A percentile compares a stretch with the other conserved stretches of the same genome.
Conservation (phyloP, 2,888 invertebrate genomes). For the Drosophila anomalipes region DNA sequence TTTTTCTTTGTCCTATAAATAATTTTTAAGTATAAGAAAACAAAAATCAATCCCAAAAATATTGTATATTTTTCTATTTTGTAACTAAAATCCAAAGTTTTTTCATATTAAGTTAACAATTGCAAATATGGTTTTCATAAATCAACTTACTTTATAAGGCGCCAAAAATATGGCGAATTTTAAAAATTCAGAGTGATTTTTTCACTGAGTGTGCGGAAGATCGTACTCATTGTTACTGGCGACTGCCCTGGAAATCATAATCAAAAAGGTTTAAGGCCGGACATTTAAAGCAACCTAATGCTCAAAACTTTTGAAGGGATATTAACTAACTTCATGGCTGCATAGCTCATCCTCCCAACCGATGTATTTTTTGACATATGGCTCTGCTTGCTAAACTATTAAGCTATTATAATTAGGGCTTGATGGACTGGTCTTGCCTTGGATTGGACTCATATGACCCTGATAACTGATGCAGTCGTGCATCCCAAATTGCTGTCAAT, state of each 20-base stretch:
- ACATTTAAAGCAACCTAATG: background rate
- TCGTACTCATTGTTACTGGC: background rate
- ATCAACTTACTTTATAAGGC: background rate
- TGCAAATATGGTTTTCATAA: background rate
- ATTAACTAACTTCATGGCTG: background rate
- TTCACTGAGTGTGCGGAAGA: background rate
- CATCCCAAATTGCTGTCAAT: slow-evolving; percentile 74
- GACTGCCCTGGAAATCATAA: background rate
- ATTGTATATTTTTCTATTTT: too few relatives aligned
- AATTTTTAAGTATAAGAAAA: background rate
- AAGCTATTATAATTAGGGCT: slow-evolving; percentile 23
- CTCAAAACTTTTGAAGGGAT: background rate
- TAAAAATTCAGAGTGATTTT: background rate
- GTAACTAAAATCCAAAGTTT: too few relatives aligned
- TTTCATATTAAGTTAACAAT: too few relatives aligned
- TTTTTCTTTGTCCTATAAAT: background rate
- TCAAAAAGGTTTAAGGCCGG: background rate
- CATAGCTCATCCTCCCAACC: background rate
- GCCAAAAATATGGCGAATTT: background rate
- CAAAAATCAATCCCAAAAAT: too few relatives aligned
- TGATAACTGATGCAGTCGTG: slow-evolving; percentile 68
- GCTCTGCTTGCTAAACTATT: slow-evolving; percentile 4
- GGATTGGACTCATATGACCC: slow-evolving; percentile 33
- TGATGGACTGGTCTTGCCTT: slow-evolving; percentile 20
- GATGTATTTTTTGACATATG: background rate